Base-by-base conservation (phyloP, 2,888 invertebrate genomes). In the Selenia dentaria region DNA sequence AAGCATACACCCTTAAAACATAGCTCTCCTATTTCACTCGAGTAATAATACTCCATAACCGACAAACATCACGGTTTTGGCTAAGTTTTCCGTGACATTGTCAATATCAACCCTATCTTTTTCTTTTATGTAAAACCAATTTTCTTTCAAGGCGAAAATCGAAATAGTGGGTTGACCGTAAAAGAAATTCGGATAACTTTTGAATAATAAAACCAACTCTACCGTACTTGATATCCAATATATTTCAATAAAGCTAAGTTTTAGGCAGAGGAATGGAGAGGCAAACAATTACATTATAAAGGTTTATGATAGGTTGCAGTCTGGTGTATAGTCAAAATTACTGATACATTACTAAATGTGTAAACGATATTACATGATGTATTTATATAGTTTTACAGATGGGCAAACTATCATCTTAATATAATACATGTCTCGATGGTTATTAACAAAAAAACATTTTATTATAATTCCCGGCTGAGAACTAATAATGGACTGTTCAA, bases 181-280 rank as follows among this genome's bases (percentile, higher is more conserved):
- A 62, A 58, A 65, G 67, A 69, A 69, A 72, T 67, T 67, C 58
- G 58, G 60, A 49, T 70, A 81, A 84, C 69, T 81, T 84, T 83
- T 75, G 76, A 82, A 82, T 79, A 80, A 83, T 78, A 83, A 80
- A 83, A 83, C 82, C 80, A 84, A 80, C 74, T 82, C 74, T 59
- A 77, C 79, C 80, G 79, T 72, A 82, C 82, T 88, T 83, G 85
- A 88, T 83, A 88, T 87, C 83, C 84, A 83, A 87, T 88, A n/a
- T n/a, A 86, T 87, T 88, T 85, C 86, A 85, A 89, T 87, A 85
- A 83, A 74, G 69, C 75, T 71, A 81, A 83, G 76, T 86, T 86
- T 83, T 73, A 70, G 79, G 75, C 51, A 74, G 74, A 80, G 83
- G 83, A 87, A 85, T 79, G 79, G 82, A 80, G 74, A 83, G 71